A percentile compares a stretch with the other conserved stretches of the same genome.
These are phyloP conservation scores for Dryomyza anilis DNA, from an alignment of 2,888 invertebrate species.

Conservation along the genomic window DNA sequence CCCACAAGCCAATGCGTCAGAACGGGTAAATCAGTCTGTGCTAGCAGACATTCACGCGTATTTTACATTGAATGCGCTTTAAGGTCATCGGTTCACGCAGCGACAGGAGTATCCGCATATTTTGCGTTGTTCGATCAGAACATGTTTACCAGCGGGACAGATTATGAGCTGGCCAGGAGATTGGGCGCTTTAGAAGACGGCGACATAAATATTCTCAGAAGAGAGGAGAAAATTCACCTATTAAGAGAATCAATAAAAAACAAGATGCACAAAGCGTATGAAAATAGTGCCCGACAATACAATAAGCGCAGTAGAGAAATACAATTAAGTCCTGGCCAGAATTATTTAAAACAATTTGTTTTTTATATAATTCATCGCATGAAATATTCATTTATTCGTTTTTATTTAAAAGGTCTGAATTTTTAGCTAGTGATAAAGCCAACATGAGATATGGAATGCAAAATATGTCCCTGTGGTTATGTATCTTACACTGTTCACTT, in stretches of 20 bases:
- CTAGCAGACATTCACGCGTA: too few relatives aligned
- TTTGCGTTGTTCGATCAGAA: constrained; percentile 6
- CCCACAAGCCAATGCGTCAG: too few relatives aligned
- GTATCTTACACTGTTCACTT: neutral
- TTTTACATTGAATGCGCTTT: too few relatives aligned
- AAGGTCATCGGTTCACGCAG: constrained; percentile 7
- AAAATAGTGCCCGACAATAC: too few relatives aligned
- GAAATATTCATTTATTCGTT: too few relatives aligned
- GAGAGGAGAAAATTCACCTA: neutral
- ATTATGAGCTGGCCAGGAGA: too few relatives aligned
- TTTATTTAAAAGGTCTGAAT: too few relatives aligned
- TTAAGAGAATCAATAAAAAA: neutral
- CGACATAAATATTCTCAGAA: neutral
- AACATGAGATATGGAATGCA: neutral
- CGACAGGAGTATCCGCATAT: constrained; percentile 17
- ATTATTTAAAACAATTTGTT: neutral
- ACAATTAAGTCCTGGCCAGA: neutral
- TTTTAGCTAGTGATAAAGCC: neutral
- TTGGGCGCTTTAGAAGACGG: constrained; percentile 3
- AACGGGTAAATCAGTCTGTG: too few relatives aligned
- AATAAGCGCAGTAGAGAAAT: too few relatives aligned
- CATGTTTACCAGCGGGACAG: constrained; percentile 8
- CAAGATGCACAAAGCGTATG: too few relatives aligned
- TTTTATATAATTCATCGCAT: too few relatives aligned
- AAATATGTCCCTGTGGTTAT: neutral